Evolutionary conservation across 2,888 invertebrate genomes (phyloP).

Genomic region (Hololepta plana): DNA sequence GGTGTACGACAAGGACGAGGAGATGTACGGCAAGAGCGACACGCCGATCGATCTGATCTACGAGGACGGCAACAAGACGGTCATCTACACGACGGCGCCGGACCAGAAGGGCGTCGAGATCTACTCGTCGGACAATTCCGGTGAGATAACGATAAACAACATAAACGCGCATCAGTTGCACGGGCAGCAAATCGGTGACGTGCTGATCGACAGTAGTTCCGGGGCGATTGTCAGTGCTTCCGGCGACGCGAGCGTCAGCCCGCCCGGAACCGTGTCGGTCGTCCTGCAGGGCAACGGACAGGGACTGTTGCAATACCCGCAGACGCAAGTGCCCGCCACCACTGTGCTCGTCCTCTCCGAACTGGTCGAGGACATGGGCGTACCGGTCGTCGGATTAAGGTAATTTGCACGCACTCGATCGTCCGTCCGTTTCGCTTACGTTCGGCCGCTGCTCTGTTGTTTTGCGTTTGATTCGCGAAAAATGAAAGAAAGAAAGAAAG

Average conservation of each 20-base stretch:
- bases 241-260: conserved; percentile 26
- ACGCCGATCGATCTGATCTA: conserved; percentile 67
- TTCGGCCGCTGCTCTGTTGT: conserved; percentile 2
- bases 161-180: conserved; percentile 27
- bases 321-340: conserved; percentile 32
- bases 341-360: conserved; percentile 58
- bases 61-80: conserved; percentile 69
- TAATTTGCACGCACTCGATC: no score
- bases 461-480: not conserved
- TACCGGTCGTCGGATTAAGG: conserved; percentile 48
- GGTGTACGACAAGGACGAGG: conserved; percentile 28
- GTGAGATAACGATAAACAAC: conserved; percentile 27
- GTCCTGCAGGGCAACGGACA: conserved; percentile 34
- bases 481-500: conserved; percentile 1
- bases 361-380: conserved; percentile 50
- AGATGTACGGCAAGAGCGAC: conserved; percentile 40
- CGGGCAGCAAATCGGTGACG: conserved; percentile 32
- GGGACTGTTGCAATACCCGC: conserved; percentile 32
- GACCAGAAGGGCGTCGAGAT: conserved; percentile 69
- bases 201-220: conserved; percentile 33
- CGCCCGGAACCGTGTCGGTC: conserved; percentile 27
- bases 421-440: not conserved
- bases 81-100: conserved; percentile 61
- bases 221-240: conserved; percentile 34
- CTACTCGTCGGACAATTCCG: conserved; percentile 42